Evolutionary conservation across 2,113 vertebrate genomes (phyloP).

Genomic region (Lycaon pictus): DNA sequence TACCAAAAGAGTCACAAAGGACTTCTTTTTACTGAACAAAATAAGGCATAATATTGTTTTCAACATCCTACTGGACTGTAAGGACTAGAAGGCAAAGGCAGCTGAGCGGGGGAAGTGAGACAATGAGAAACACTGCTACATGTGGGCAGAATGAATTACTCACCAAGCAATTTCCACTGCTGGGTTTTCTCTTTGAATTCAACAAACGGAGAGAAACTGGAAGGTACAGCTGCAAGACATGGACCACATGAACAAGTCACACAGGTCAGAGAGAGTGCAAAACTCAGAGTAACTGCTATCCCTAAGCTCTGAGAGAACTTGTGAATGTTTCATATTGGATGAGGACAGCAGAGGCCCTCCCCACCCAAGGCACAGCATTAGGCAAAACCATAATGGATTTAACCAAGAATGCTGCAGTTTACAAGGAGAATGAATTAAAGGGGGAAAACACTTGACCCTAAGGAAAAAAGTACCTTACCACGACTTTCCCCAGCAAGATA

Average conservation of each 20-base stretch:
- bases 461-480: constrained; percentile 85
- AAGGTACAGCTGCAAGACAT: constrained; percentile 88
- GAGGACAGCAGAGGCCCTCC: neutral
- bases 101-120: neutral
- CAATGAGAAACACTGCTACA: neutral
- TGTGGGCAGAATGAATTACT: constrained; percentile 70
- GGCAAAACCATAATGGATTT: neutral
- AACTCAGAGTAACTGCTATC: neutral
- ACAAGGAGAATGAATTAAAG: neutral
- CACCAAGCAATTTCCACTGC: constrained; percentile 97
- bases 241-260: neutral
- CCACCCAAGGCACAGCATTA: neutral
- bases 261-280: neutral
- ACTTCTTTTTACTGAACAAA: neutral
- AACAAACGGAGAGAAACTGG: constrained; percentile 95
- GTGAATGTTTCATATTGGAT: neutral
- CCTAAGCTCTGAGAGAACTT: neutral
- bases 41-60: neutral
- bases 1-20: neutral
- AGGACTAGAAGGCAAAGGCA: neutral
- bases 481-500: constrained; percentile 96
- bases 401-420: neutral
- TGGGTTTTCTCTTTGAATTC: constrained; percentile 95
- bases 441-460: neutral
- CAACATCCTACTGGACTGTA: neutral